A percentile compares a stretch with the other conserved stretches of the same genome.
Conservation (phyloP, 1,140 invertebrate species). For the Zaprionus capensis region DNA sequence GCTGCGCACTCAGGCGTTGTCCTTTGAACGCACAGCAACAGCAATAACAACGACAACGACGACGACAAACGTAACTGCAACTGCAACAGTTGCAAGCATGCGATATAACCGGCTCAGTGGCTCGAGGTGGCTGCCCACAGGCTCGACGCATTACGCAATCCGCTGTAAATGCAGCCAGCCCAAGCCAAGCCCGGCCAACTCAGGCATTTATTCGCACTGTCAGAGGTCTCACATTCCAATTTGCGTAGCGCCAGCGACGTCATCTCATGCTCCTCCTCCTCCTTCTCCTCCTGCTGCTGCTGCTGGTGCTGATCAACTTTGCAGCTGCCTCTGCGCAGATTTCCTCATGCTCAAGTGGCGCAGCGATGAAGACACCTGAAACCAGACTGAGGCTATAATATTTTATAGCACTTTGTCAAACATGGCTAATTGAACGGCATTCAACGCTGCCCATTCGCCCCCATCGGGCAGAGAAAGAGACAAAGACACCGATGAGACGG, state of each 20-base stretch:
- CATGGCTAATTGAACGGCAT: slow-evolving; percentile 73
- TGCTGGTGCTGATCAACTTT: slow-evolving; percentile 42
- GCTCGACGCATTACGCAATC: slow-evolving; percentile 54
- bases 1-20: slow-evolving; percentile 45
- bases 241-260: slow-evolving; percentile 66
- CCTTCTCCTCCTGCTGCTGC: slow-evolving; percentile 28
- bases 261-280: slow-evolving; percentile 17
- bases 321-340: slow-evolving; percentile 29
- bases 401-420: slow-evolving; percentile 71
- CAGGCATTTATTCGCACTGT: slow-evolving; percentile 65
- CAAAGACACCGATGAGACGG: too few species aligned
- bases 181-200: slow-evolving; percentile 29
- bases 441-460: slow-evolving; percentile 41
- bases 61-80: slow-evolving; percentile 17
- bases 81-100: slow-evolving; percentile 12
- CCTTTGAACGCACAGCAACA: slow-evolving; percentile 45
- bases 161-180: slow-evolving; percentile 38
- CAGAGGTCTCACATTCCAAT: slow-evolving; percentile 81
- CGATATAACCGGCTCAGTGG: slow-evolving; percentile 64
- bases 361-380: slow-evolving; percentile 65
- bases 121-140: slow-evolving; percentile 30
- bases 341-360: slow-evolving; percentile 64
- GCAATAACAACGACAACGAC: slow-evolving; percentile 15
- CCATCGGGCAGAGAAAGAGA: background rate
- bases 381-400: slow-evolving; percentile 52